Percentiles rank a stretch among this genome's conserved stretches.
Conservation (phyloP, 2,113 vertebrate genomes). For the Pterocles gutturalis region DNA sequence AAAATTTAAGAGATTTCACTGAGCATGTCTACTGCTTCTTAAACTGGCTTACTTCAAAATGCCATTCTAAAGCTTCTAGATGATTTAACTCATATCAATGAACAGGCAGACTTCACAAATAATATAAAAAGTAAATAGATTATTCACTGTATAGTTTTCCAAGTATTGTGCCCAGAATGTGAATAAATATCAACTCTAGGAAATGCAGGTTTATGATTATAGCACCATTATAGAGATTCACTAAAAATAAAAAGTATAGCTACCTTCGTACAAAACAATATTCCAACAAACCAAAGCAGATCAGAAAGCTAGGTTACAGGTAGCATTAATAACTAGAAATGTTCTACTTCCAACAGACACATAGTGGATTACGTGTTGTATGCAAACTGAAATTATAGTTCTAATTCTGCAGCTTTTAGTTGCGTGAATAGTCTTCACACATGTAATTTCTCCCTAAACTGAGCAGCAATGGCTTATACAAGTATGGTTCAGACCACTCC, state of each 20-base stretch:
- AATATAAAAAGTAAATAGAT: not conserved
- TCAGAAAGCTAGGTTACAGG: slow-evolving; percentile 15
- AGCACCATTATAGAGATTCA: not conserved
- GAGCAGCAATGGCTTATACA: not conserved
- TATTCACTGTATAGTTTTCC: not conserved
- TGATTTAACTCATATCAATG: not conserved
- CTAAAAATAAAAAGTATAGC: not conserved
- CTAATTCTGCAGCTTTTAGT: slow-evolving; percentile 29
- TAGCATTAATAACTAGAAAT: not conserved
- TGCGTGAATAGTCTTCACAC: not conserved
- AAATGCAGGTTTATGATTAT: not conserved
- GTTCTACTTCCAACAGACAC: not conserved
- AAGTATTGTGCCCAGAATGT: not conserved
- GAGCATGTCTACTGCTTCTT: not conserved
- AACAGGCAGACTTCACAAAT: not conserved
- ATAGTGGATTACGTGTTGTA: not conserved
- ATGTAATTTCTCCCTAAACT: not conserved
- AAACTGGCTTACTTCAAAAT: not conserved
- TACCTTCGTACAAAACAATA: not conserved
- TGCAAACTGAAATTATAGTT: not conserved
- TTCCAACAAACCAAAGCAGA: not conserved
- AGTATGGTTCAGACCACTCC: not conserved
- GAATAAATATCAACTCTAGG: not conserved
- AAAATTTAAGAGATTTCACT: not conserved
- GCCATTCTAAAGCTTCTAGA: not conserved